phyloP scores from a whole-genome alignment of 2,888 invertebrate genomes.

The Trichacis sp. region DNA sequence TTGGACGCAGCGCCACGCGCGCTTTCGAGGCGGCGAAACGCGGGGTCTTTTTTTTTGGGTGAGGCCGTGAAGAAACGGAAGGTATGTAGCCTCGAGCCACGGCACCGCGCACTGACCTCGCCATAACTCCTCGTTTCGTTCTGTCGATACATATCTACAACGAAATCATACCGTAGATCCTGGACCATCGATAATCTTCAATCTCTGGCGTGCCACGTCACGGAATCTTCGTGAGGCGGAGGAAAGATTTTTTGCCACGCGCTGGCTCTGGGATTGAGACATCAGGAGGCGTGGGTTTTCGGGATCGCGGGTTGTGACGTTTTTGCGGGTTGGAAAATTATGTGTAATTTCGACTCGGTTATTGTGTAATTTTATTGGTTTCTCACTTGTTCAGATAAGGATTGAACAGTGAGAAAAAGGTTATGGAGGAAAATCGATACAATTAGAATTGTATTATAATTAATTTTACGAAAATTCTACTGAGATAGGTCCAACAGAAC shows the following conservation, averaged over 20 bases:
- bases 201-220: constrained; percentile 52
- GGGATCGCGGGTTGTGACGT: constrained; percentile 25
- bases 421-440: too few relatives aligned
- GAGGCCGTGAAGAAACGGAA: constrained; percentile 12
- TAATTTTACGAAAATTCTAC: too few relatives aligned
- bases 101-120: constrained; percentile 36
- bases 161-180: constrained; percentile 54
- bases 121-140: constrained; percentile 40
- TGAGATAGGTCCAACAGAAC: too few relatives aligned
- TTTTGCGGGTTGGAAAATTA: too few relatives aligned
- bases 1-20: constrained; percentile 10
- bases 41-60: constrained; percentile 18
- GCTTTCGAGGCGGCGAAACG: constrained; percentile 20
- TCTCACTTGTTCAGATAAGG: not conserved
- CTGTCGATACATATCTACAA: constrained; percentile 48
- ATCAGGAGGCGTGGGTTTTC: not conserved
- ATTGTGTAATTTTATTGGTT: too few relatives aligned
- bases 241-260: constrained; percentile 50
- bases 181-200: constrained; percentile 53
- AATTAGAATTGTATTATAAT: too few relatives aligned
- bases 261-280: constrained; percentile 42
- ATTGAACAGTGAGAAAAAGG: not conserved
- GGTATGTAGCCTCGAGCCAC: constrained; percentile 27
- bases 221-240: constrained; percentile 45
- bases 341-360: too few relatives aligned